phyloP scores from a whole-genome alignment of 2,888 invertebrate genomes.

The Drosophila tripunctata region DNA sequence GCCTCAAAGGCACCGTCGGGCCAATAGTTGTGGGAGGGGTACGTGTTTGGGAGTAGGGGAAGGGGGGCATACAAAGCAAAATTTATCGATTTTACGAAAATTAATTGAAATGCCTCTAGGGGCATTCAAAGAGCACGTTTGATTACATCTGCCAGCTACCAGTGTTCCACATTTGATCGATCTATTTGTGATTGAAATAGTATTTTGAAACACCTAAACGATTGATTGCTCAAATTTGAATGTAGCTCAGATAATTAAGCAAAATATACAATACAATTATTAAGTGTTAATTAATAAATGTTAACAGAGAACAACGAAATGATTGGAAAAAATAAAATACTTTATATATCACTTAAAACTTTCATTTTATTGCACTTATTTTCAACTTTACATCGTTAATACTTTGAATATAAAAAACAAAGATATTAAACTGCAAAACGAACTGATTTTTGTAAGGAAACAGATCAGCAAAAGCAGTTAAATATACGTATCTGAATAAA shows the following conservation, averaged over 20 bases:
- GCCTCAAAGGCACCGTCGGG: conserved; percentile 51
- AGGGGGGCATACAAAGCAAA: not conserved
- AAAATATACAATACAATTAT: too few relatives aligned
- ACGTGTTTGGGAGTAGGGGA: not conserved
- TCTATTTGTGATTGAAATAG: conserved; percentile 24
- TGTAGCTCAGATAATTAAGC: too few relatives aligned
- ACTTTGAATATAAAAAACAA: too few relatives aligned
- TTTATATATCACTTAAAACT: too few relatives aligned
- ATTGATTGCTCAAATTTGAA: not conserved
- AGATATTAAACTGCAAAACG: too few relatives aligned
- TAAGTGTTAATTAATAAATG: too few relatives aligned
- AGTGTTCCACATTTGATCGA: conserved; percentile 78
- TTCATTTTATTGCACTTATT: too few relatives aligned
- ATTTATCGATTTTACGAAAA: conserved; percentile 41
- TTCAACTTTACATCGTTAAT: too few relatives aligned
- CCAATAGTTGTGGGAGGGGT: conserved; percentile 14
- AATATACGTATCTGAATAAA: not conserved
- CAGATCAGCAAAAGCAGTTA: not conserved
- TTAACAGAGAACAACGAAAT: not conserved
- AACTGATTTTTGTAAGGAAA: too few relatives aligned
- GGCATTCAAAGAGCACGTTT: conserved; percentile 54
- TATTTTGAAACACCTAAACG: not conserved
- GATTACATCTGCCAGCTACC: conserved; percentile 80
- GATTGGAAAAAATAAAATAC: too few relatives aligned
- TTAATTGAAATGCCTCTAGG: conserved; percentile 68